Base-by-base conservation (phyloP, 2,888 invertebrate species). In the Iphiclides podalirius region DNA sequence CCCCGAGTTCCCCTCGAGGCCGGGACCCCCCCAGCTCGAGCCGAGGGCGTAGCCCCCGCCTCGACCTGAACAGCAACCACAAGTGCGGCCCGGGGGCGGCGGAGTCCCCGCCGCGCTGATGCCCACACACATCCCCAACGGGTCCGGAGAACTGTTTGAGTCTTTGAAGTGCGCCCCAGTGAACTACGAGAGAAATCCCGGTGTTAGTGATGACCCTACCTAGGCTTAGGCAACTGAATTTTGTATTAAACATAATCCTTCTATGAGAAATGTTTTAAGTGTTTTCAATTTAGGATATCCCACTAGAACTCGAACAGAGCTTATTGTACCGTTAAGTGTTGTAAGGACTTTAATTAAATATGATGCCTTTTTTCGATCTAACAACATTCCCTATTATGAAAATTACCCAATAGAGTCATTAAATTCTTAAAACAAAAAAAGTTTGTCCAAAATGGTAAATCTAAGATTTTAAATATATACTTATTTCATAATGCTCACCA, bases 41-140 rank as follows among this genome's bases (percentile, higher is more conserved):
- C 64, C 70, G 60, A 66, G 69, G 46, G 68, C 66, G 52, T 64
- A 64, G 60, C 65, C 54, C 45, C 57, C 61, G 60, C 57, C 60
- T 56, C 48, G 64, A 64, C 60, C 63, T 60, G 55, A 66, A 66
- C 61, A 64, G 64, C 57, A 67, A 64, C 59, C 20, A 20, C 20
- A 59, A 62, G 59, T 59, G 59, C 57, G 52, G 54, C 48, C 53
- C 47, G 12, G 4, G 20, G 4, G 20, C 31, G 28, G 8, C 28
- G 28, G 41, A 17, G 35, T n/a, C n/a, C n/a, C 20, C 47, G 13
- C 43, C 28, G 13, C 45, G 44, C 44, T 44, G 40, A 38, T 38
- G 26, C 31, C 38, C 47, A 33, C 26, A 9, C 23, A 23, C 4
- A 15, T 36, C 4, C 12, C 15, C 14, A 7, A 15, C 31, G 20